These are phyloP conservation scores for Muscicapa adusta DNA, from an alignment of 2,113 vertebrate genomes.

Conservation along the genomic window DNA sequence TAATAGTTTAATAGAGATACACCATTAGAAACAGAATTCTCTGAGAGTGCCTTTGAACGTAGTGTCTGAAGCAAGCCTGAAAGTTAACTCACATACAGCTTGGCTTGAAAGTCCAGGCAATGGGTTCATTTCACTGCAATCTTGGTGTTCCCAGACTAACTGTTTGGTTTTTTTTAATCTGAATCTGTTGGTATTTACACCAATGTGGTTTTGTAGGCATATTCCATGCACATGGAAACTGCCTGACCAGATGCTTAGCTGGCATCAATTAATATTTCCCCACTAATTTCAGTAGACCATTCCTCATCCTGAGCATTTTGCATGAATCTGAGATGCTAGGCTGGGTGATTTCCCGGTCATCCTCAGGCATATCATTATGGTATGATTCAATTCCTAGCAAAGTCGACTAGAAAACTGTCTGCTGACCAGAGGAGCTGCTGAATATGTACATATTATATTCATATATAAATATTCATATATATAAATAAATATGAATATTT, in stretches of 20 bases:
- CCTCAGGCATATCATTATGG: not conserved
- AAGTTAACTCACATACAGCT: not conserved
- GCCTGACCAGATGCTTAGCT: not conserved
- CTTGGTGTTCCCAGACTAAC: not conserved
- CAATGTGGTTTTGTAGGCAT: not conserved
- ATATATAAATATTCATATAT: no score
- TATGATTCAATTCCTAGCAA: not conserved
- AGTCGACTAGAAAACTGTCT: not conserved
- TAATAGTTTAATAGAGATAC: not conserved
- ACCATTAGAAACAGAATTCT: not conserved
- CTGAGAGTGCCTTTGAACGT: not conserved
- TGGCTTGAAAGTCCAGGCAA: not conserved
- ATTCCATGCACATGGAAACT: not conserved
- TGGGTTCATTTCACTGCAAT: not conserved
- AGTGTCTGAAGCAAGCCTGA: not conserved
- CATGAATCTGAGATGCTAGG: not conserved
- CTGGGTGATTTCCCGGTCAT: not conserved
- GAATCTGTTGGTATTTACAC: not conserved
- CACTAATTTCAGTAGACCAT: not conserved
- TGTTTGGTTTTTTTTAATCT: not conserved
- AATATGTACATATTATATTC: not conserved
- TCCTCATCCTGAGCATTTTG: not conserved
- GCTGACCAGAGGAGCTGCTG: not conserved
- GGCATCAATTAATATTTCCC: not conserved
- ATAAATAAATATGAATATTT: no score